These are phyloP conservation scores for Urocyon cinereoargenteus DNA, from an alignment of 2,797 vertebrate species.

Conservation along the genomic window DNA sequence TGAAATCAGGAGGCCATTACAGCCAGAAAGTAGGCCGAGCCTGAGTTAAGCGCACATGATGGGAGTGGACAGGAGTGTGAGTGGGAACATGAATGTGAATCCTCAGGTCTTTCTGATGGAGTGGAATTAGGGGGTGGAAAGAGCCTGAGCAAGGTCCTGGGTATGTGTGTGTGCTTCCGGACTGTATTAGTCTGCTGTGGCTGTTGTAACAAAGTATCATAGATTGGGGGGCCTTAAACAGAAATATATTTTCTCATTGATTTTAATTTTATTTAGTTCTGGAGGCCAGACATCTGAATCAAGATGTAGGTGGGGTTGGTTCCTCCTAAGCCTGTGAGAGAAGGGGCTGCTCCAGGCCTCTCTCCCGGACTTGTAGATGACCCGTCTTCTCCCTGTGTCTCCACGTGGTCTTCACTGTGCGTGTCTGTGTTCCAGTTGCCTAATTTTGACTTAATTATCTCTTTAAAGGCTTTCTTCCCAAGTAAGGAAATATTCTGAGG, in stretches of 20 bases:
- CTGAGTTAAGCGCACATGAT: not conserved
- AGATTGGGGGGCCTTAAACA: no score
- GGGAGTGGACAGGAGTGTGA: not conserved
- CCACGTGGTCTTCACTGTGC: not conserved
- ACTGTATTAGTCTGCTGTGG: not conserved
- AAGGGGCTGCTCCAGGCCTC: not conserved
- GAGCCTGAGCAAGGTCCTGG: not conserved
- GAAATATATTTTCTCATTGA: not conserved
- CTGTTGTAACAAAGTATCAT: not conserved
- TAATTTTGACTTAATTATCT: not conserved
- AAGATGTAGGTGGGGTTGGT: not conserved
- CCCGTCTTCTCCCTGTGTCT: not conserved
- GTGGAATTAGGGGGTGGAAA: not conserved
- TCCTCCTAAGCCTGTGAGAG: not conserved
- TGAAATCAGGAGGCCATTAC: not conserved
- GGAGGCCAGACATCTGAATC: not conserved
- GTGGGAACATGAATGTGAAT: not conserved
- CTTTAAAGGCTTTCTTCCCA: not conserved
- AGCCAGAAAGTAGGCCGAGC: not conserved
- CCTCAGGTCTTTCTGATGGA: not conserved
- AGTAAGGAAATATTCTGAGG: not conserved
- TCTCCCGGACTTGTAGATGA: not conserved
- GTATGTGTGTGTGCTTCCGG: rapidly evolving
- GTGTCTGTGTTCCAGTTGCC: not conserved
- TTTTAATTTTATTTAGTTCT: not conserved